Conservation (phyloP, 2,888 invertebrate genomes). For the Leptarthrus brevirostris region DNA sequence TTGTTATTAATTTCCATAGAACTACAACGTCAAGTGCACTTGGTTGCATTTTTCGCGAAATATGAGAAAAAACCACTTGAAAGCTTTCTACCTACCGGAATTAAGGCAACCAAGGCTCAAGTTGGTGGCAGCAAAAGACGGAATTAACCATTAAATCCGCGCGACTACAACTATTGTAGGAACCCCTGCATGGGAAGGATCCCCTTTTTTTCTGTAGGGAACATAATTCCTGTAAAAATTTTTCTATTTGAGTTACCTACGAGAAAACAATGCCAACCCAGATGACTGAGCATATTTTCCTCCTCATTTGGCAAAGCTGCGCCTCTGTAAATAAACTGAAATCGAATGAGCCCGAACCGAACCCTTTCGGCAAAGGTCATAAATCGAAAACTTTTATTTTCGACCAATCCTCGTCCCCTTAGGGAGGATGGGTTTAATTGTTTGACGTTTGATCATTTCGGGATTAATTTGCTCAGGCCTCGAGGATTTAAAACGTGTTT, state of each 20-base stretch:
- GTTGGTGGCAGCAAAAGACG: not conserved
- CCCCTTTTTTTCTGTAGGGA: too few relatives aligned
- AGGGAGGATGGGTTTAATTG: too few relatives aligned
- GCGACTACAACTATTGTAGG: not conserved
- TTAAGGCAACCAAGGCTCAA: not conserved
- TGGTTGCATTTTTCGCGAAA: not conserved
- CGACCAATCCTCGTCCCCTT: too few relatives aligned
- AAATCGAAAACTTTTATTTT: not conserved
- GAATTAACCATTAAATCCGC: not conserved
- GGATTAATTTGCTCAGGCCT: slow-evolving; percentile 6
- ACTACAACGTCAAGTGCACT: not conserved
- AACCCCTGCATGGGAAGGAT: too few relatives aligned
- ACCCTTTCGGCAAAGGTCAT: not conserved
- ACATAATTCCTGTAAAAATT: too few relatives aligned
- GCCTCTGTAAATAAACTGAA: not conserved
- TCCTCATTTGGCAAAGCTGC: not conserved
- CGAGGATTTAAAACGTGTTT: not conserved
- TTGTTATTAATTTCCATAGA: slow-evolving; percentile 1
- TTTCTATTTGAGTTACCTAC: too few relatives aligned
- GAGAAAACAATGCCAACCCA: too few relatives aligned
- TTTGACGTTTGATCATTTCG: too few relatives aligned
- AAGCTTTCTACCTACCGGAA: slow-evolving; percentile 9
- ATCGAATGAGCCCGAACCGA: too few relatives aligned
- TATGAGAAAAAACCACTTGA: slow-evolving; percentile 26
- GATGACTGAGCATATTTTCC: slow-evolving; percentile 16